Percentiles rank a stretch among this genome's conserved stretches.
Conservation (phyloP, 2,797 vertebrate species). For the Lutjanus argentimaculatus region DNA sequence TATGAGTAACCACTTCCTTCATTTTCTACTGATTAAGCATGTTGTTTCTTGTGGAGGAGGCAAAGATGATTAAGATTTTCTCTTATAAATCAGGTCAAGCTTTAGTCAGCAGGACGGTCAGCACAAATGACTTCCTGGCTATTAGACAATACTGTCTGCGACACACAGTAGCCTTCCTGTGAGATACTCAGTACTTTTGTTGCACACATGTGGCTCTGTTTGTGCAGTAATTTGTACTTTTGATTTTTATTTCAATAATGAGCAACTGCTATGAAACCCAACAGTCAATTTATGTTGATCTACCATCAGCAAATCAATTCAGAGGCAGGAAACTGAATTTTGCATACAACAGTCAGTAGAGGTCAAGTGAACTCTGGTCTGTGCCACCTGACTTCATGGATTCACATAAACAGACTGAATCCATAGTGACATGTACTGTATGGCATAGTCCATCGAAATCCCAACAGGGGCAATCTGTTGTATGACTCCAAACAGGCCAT, state of each 20-base stretch:
- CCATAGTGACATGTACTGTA: neutral
- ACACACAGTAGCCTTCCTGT: neutral
- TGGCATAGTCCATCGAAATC: neutral
- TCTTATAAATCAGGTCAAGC: constrained; percentile 31
- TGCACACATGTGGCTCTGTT: neutral
- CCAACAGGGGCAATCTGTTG: too few relatives aligned
- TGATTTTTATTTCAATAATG: constrained; percentile 11
- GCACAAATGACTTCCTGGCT: constrained; percentile 12
- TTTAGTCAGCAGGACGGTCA: constrained; percentile 18
- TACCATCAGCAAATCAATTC: constrained; percentile 2
- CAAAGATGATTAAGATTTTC: constrained; percentile 32
- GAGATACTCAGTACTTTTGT: neutral
- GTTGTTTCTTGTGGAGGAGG: constrained; percentile 39
- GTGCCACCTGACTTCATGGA: neutral
- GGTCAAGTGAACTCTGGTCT: constrained; percentile 6
- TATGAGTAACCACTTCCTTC: constrained; percentile 30
- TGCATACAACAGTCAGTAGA: neutral
- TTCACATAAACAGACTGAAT: neutral
- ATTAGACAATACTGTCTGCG: neutral
- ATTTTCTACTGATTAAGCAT: constrained; percentile 46
- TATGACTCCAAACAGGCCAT: neutral
- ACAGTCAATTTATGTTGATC: neutral
- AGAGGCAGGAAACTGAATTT: neutral
- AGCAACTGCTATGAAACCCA: neutral
- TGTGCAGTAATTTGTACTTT: constrained; percentile 18